Evolutionary conservation across 2,113 vertebrate genomes (phyloP).

Genomic region (Xiphias gladius): DNA sequence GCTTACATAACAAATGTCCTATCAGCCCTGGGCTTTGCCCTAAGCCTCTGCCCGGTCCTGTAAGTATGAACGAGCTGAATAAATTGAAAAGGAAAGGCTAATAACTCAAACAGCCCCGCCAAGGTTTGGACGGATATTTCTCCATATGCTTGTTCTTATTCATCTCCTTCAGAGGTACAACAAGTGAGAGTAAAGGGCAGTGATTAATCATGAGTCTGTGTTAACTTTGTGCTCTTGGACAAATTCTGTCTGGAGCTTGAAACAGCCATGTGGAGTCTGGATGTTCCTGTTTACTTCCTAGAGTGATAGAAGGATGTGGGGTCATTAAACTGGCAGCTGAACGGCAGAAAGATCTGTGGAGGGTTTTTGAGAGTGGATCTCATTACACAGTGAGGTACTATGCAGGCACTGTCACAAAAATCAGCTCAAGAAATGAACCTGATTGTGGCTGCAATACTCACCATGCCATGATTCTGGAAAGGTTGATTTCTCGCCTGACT

Average conservation of each 20-base stretch:
- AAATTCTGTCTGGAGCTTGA: slow-evolving; percentile 47
- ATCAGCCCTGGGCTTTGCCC: slow-evolving; percentile 55
- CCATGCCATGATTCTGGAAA: neutral
- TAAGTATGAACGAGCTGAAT: slow-evolving; percentile 31
- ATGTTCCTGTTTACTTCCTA: slow-evolving; percentile 32
- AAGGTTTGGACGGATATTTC: slow-evolving; percentile 49
- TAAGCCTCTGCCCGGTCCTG: slow-evolving; percentile 29
- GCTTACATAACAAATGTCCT: slow-evolving; percentile 68
- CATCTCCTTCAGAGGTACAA: slow-evolving; percentile 59
- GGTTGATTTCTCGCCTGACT: slow-evolving; percentile 2
- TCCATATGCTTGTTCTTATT: slow-evolving; percentile 48
- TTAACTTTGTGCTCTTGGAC: slow-evolving; percentile 32
- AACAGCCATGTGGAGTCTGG: slow-evolving; percentile 30
- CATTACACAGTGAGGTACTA: slow-evolving; percentile 18
- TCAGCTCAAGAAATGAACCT: neutral
- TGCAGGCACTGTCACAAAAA: slow-evolving; percentile 16
- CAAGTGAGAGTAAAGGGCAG: slow-evolving; percentile 40
- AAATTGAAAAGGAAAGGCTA: slow-evolving; percentile 64
- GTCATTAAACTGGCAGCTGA: slow-evolving; percentile 25
- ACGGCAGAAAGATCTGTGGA: slow-evolving; percentile 3
- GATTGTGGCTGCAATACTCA: neutral
- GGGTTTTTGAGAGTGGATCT: slow-evolving; percentile 14
- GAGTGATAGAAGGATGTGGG: slow-evolving; percentile 21
- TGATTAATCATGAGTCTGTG: slow-evolving; percentile 54
- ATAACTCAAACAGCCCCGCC: slow-evolving; percentile 61